phyloP scores from a whole-genome alignment of 2,797 vertebrate species.

The Bovichtus diacanthus region DNA sequence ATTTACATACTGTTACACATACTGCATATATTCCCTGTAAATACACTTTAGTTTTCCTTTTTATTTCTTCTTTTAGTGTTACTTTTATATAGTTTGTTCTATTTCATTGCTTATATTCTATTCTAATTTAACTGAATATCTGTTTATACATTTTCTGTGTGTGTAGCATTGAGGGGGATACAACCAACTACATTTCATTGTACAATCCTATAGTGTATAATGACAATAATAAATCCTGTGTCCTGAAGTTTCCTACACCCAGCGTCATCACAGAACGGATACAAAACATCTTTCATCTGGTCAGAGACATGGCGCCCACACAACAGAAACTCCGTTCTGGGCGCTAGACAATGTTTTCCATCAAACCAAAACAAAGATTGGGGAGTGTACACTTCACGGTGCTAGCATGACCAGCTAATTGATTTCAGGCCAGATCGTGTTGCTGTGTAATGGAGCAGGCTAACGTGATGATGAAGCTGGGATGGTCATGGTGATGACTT shows the following conservation, averaged over 20 bases:
- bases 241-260: constrained; percentile 1
- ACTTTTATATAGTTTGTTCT: neutral
- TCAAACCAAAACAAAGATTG: constrained; percentile 74
- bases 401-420: constrained; percentile 77
- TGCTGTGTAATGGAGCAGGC: constrained; percentile 84
- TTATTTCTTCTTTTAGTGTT: no score
- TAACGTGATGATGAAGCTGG: constrained; percentile 83
- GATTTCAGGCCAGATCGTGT: constrained; percentile 83
- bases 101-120: neutral
- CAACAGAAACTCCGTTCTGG: constrained; percentile 52
- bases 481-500: constrained; percentile 83
- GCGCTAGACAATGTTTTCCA: constrained; percentile 67
- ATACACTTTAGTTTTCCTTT: no score
- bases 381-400: constrained; percentile 71
- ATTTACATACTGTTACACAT: no score
- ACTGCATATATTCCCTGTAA: no score
- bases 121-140: neutral
- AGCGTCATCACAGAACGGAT: constrained; percentile 11
- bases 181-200: neutral
- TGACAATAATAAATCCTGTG: neutral
- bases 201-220: neutral
- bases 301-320: constrained; percentile 52
- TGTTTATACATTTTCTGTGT: neutral
- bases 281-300: constrained; percentile 53
- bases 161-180: neutral